These are phyloP conservation scores for Pseudomyrmex cubaensis DNA, from an alignment of 1,140 invertebrate species.

Conservation along the genomic window DNA sequence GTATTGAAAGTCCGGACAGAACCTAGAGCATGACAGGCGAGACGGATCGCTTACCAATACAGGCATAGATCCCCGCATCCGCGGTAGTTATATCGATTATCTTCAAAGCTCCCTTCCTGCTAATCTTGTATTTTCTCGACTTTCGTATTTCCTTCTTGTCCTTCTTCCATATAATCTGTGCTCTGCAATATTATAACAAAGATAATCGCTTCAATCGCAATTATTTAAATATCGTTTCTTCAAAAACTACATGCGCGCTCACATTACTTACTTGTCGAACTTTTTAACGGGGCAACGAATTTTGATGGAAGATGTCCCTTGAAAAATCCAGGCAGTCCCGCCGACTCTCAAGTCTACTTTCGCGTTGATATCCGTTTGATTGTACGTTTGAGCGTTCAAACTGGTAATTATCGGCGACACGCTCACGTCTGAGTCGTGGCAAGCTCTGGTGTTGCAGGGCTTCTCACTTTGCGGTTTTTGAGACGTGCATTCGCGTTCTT, in stretches of 20 bases:
- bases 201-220: not conserved
- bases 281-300: conserved; percentile 96
- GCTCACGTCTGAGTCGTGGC: conserved; percentile 81
- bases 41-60: conserved; percentile 86
- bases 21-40: not conserved
- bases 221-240: not conserved
- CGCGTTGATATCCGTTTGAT: conserved; percentile 91
- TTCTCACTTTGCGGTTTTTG: conserved; percentile 90
- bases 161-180: conserved; percentile 92
- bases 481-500: conserved; percentile 89
- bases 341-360: conserved; percentile 93
- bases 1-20: conserved; percentile 24
- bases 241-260: not conserved
- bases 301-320: conserved; percentile 92
- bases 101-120: conserved; percentile 93
- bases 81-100: conserved; percentile 91
- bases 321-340: conserved; percentile 93
- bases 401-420: conserved; percentile 79
- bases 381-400: conserved; percentile 89
- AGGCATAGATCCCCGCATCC: conserved; percentile 93
- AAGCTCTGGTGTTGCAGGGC: conserved; percentile 93
- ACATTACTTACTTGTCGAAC: conserved; percentile 87
- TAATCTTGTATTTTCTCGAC: conserved; percentile 92
- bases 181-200: conserved; percentile 74
- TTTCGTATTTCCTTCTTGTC: conserved; percentile 90